phyloP scores from a whole-genome alignment of 2,888 invertebrate species.

The Drosophila barbarae region DNA sequence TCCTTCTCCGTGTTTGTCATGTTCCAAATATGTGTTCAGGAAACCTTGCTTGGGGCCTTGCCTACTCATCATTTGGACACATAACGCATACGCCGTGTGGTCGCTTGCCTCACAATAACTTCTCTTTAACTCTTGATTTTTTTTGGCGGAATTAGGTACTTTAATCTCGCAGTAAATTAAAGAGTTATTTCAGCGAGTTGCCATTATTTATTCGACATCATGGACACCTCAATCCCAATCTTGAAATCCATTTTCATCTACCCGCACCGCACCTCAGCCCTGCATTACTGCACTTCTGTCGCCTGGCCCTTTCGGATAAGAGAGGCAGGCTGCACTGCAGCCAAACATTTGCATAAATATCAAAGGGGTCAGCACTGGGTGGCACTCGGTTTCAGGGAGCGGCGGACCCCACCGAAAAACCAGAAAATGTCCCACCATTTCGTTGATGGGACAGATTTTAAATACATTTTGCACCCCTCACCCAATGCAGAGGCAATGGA shows the following conservation, averaged over 20 bases:
- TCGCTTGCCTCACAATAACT: constrained; percentile 29
- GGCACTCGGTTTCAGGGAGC: neutral
- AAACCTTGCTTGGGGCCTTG: neutral
- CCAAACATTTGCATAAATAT: constrained; percentile 51
- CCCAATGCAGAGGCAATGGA: constrained; percentile 29
- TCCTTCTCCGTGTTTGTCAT: constrained; percentile 37
- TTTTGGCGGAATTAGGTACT: constrained; percentile 13
- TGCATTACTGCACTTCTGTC: constrained; percentile 19
- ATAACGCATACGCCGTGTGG: constrained; percentile 70
- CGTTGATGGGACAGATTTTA: constrained; percentile 65
- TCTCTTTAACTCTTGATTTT: constrained; percentile 11
- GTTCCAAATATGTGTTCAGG: constrained; percentile 22
- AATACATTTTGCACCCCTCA: constrained; percentile 65
- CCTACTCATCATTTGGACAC: constrained; percentile 45
- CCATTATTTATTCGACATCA: constrained; percentile 44
- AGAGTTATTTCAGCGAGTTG: neutral
- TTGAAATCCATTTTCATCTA: neutral
- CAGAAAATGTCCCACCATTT: constrained; percentile 41
- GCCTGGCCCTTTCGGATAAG: constrained; percentile 36
- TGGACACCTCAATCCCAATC: constrained; percentile 31
- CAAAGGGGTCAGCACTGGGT: constrained; percentile 9
- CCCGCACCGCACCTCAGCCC: neutral
- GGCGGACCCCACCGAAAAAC: constrained; percentile 14
- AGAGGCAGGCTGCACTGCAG: constrained; percentile 26
- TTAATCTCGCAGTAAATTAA: neutral